Percentiles rank a stretch among this genome's conserved stretches.
Evolutionary conservation across 2,113 vertebrate genomes (phyloP).

Genomic region (Cyanocitta stelleri): DNA sequence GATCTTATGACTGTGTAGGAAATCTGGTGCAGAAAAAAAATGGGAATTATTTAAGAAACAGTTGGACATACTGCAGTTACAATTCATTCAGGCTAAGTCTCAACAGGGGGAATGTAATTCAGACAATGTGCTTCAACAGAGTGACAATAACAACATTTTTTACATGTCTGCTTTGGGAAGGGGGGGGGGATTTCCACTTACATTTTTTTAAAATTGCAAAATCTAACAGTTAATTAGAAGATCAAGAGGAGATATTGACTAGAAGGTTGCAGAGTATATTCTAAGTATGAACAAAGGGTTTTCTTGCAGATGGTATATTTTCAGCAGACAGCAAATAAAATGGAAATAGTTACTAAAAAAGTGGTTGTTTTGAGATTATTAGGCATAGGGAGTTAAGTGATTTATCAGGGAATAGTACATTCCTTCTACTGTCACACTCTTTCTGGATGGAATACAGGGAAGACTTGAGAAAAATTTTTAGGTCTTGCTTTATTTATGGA

Average conservation of each 20-base stretch:
- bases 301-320: not conserved
- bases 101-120: slow-evolving; percentile 44
- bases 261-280: not conserved
- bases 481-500: not conserved
- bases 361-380: not conserved
- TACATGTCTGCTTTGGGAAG: not conserved
- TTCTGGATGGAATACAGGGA: not conserved
- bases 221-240: slow-evolving; percentile 23
- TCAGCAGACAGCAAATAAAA: not conserved
- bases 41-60: slow-evolving; percentile 66
- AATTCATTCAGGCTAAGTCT: slow-evolving; percentile 53
- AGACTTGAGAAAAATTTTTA: not conserved
- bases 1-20: not conserved
- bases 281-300: not conserved
- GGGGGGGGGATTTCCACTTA: not conserved
- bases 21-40: slow-evolving; percentile 52
- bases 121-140: not conserved
- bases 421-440: not conserved
- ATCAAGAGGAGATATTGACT: not conserved
- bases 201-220: not conserved
- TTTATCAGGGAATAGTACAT: not conserved
- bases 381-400: not conserved
- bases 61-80: slow-evolving; percentile 35
- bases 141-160: slow-evolving; percentile 44
- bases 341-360: not conserved